phyloP scores from a whole-genome alignment of 2,797 vertebrate genomes.

The Toxotes lorentzi region DNA sequence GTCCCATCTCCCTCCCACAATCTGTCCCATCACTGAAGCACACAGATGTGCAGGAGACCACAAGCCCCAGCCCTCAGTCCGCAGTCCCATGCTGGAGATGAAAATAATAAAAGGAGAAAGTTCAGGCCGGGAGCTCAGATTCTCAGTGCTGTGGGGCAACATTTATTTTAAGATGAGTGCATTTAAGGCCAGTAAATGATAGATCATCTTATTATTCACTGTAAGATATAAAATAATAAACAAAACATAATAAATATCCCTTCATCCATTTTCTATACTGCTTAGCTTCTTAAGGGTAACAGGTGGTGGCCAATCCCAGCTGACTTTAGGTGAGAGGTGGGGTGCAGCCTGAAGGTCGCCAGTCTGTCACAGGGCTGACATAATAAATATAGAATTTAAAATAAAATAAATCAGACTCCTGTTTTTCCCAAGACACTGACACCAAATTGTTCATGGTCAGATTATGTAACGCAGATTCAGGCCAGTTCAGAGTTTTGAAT shows the following conservation, averaged over 20 bases:
- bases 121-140: conserved; percentile 46
- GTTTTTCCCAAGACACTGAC: not conserved
- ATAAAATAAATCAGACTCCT: not conserved
- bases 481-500: not conserved
- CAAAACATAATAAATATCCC: not conserved
- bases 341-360: no score
- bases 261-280: no score
- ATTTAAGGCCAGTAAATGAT: conserved; percentile 27
- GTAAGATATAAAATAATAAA: not conserved
- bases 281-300: no score
- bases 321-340: no score
- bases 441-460: not conserved
- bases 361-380: no score
- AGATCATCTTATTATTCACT: conserved; percentile 9
- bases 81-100: conserved; percentile 46
- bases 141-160: conserved; percentile 36
- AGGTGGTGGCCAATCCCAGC: no score
- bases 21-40: conserved; percentile 44
- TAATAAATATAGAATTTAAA: not conserved
- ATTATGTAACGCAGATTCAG: not conserved
- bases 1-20: conserved; percentile 58
- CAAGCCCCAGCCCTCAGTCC: conserved; percentile 64
- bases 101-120: conserved; percentile 56
- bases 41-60: conserved; percentile 72
- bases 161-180: conserved; percentile 53